Conservation (phyloP, 2,797 vertebrate genomes). For the Tangara arthus region DNA sequence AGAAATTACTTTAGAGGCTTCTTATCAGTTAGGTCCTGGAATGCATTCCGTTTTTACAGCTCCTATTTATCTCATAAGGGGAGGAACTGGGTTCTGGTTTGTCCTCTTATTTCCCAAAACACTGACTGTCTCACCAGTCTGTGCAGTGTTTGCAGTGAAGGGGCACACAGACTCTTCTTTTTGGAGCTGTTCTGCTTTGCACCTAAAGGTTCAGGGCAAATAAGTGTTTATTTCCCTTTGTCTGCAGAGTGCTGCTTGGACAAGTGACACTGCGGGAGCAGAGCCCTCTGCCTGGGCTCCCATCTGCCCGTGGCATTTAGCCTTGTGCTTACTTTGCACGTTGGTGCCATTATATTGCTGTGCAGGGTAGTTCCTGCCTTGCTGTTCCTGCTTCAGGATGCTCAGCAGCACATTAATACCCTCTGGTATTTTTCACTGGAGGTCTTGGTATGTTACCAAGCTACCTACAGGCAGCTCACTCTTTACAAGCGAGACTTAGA, state of each 20-base stretch:
- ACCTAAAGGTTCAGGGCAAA: not conserved
- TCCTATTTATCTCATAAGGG: not conserved
- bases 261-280: not conserved
- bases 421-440: not conserved
- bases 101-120: not conserved
- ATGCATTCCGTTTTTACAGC: not conserved
- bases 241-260: not conserved
- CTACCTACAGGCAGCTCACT: not conserved
- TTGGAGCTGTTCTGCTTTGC: not conserved
- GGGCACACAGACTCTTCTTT: not conserved
- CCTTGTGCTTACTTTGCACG: not conserved
- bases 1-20: not conserved
- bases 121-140: not conserved
- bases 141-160: not conserved
- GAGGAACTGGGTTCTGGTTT: not conserved
- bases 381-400: not conserved
- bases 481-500: not conserved
- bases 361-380: not conserved
- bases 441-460: not conserved
- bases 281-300: not conserved
- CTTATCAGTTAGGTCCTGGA: not conserved
- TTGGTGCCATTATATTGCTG: not conserved
- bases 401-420: not conserved
- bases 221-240: not conserved
- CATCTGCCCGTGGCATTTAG: not conserved